Evolutionary conservation across 2,113 vertebrate species (phyloP), one percentile per base, ranked within the genome.

Genomic region (Cheirogaleus medius): DNA sequence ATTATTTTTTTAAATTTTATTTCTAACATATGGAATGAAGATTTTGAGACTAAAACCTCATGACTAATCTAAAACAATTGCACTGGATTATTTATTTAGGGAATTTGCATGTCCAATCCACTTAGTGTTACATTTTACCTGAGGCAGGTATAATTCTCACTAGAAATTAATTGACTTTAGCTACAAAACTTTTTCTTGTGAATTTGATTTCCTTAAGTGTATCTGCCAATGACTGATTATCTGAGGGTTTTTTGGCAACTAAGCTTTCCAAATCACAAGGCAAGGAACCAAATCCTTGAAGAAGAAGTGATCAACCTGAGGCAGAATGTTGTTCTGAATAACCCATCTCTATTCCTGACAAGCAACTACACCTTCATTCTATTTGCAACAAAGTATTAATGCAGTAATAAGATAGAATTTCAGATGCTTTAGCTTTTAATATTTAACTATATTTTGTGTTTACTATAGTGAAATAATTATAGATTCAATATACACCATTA

Each of bases 131-230:
- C n/a, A 76, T 96, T 97, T 96, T 69, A 95, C 91, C 39, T 54
- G 42, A 89, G 34, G 63, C 78, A 80, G 42, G 54, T 87, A 80
- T 66, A 96, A 95, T 5, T 8, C 3, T 91, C 58, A 56, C 32
- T 86, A 91, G 91, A 94, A 97, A 91, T 83, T 78, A 91, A 95
- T 83, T 95, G 73, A 87, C 73, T 93, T 94, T 95, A 87, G 32
- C 56, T 80, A 81, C 12, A 96, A 95, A 94, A 83, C 18, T 83
- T 97, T 95, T 90, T 74, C 42, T 78, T 90, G 60, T 91, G 37
- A 81, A 94, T 81, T 92, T 76, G 13, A 4, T 90, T 92, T 87
- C n/a, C 49, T 2, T 39, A 86, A 84, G 15, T 83, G 49, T 63
- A 34, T 92, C 29, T 94, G 82, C 37, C 74, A 94, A n/a, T 13